These are phyloP conservation scores for Drosophila subpulchrella DNA, from an alignment of 1,140 invertebrate species.

Conservation along the genomic window DNA sequence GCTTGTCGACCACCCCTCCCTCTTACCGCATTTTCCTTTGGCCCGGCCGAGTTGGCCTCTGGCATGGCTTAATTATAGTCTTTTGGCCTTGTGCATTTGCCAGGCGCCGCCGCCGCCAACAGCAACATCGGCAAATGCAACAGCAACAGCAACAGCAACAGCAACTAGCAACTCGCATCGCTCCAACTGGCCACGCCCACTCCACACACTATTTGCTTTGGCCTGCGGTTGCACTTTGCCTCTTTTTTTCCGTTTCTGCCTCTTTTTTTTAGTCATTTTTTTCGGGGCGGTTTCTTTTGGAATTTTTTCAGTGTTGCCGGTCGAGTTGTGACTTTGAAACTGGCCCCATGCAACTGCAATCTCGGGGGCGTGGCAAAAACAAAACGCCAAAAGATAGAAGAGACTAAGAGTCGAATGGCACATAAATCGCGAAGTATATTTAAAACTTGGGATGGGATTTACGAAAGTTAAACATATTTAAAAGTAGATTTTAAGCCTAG, in stretches of 20 bases:
- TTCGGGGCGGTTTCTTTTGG: slow-evolving; percentile 32
- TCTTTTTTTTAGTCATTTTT: slow-evolving; percentile 9
- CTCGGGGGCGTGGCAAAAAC: slow-evolving; percentile 20
- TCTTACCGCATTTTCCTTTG: slow-evolving; percentile 17
- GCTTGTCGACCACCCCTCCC: slow-evolving; percentile 17
- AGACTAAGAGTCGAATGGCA: background rate
- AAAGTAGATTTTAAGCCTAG: too few species aligned
- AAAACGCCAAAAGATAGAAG: slow-evolving; percentile 7
- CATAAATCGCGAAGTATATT: background rate
- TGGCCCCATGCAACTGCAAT: slow-evolving; percentile 14
- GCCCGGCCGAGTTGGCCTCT: slow-evolving; percentile 55
- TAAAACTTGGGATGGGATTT: background rate
- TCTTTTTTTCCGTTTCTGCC: slow-evolving; percentile 6
- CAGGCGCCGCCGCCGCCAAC: slow-evolving; percentile 66
- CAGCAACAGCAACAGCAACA: background rate
- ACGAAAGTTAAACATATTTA: background rate
- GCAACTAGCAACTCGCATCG: slow-evolving; percentile 15
- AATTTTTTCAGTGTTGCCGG: slow-evolving; percentile 22
- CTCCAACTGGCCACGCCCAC: slow-evolving; percentile 62
- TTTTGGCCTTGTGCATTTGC: slow-evolving; percentile 70
- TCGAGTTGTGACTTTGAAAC: slow-evolving; percentile 31
- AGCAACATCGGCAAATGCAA: slow-evolving; percentile 14
- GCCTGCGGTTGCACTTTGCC: slow-evolving; percentile 61
- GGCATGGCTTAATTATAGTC: slow-evolving; percentile 81
- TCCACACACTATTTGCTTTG: slow-evolving; percentile 73